These are phyloP conservation scores for Aethina tumida DNA, from an alignment of 1,140 invertebrate genomes.

Conservation along the genomic window DNA sequence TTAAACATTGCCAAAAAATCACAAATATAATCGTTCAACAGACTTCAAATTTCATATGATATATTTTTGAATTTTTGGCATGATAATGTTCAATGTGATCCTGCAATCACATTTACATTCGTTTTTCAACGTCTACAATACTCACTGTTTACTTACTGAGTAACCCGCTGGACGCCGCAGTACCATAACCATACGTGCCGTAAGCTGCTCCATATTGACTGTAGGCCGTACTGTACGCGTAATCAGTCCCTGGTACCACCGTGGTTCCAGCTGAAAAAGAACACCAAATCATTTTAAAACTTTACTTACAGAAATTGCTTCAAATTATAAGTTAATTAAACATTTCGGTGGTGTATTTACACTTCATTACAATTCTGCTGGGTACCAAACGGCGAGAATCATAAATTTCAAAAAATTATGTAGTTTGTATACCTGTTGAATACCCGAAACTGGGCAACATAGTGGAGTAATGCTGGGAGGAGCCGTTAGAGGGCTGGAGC, in stretches of 20 bases:
- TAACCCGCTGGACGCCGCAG: conserved; percentile 59
- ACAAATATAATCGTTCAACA: too few species aligned
- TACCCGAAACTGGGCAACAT: conserved; percentile 66
- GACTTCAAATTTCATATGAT: too few species aligned
- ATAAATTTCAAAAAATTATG: neutral
- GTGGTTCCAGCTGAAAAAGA: conserved; percentile 47
- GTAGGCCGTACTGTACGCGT: conserved; percentile 64
- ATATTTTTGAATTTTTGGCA: too few species aligned
- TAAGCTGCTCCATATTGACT: conserved; percentile 64
- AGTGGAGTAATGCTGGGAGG: conserved; percentile 43
- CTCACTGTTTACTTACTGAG: conserved; percentile 74
- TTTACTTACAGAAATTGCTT: too few species aligned
- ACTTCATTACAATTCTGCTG: too few species aligned
- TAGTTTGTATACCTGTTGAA: conserved; percentile 45
- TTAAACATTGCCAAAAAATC: too few species aligned
- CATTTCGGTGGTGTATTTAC: neutral
- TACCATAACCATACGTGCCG: conserved; percentile 60
- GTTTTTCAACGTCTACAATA: conserved; percentile 34
- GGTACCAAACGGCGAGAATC: neutral
- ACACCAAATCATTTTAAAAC: conserved; percentile 21
- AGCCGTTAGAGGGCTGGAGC: conserved; percentile 41
- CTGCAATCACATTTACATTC: too few species aligned
- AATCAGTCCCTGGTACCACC: conserved; percentile 49
- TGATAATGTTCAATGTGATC: too few species aligned
- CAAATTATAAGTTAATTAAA: too few species aligned